phyloP scores from a whole-genome alignment of 2,113 vertebrate genomes.

The Equus quagga region DNA sequence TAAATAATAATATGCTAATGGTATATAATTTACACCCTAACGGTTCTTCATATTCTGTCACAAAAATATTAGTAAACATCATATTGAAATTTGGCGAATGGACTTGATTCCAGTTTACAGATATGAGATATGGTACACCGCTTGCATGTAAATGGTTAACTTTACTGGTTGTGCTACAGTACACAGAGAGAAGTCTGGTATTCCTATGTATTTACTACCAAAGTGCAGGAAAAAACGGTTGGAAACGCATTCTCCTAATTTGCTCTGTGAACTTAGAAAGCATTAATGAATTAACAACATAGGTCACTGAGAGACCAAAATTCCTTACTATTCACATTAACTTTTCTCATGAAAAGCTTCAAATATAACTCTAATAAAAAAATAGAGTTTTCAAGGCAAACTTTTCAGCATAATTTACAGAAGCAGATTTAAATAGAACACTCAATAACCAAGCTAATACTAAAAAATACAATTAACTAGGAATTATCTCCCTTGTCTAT shows the following conservation, averaged over 20 bases:
- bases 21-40: background rate
- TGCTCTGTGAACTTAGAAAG: conserved; percentile 57
- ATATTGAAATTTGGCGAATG: conserved; percentile 60
- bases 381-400: conserved; percentile 82
- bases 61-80: conserved; percentile 54
- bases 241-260: conserved; percentile 64
- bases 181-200: background rate
- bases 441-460: conserved; percentile 58
- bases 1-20: conserved; percentile 73
- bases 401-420: conserved; percentile 67
- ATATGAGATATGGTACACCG: background rate
- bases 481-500: background rate
- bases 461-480: conserved; percentile 72
- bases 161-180: background rate
- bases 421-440: conserved; percentile 76
- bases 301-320: conserved; percentile 67
- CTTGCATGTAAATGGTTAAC: background rate
- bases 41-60: conserved; percentile 21
- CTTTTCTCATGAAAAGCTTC: conserved; percentile 76
- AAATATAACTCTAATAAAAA: conserved; percentile 85
- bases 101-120: conserved; percentile 25
- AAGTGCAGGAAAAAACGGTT: conserved; percentile 61
- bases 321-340: conserved; percentile 72
- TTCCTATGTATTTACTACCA: background rate
- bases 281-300: conserved; percentile 66